Evolutionary conservation across 2,113 vertebrate species (phyloP), one percentile per base, ranked within the genome.

Genomic region (Orientallactaga bullata): DNA sequence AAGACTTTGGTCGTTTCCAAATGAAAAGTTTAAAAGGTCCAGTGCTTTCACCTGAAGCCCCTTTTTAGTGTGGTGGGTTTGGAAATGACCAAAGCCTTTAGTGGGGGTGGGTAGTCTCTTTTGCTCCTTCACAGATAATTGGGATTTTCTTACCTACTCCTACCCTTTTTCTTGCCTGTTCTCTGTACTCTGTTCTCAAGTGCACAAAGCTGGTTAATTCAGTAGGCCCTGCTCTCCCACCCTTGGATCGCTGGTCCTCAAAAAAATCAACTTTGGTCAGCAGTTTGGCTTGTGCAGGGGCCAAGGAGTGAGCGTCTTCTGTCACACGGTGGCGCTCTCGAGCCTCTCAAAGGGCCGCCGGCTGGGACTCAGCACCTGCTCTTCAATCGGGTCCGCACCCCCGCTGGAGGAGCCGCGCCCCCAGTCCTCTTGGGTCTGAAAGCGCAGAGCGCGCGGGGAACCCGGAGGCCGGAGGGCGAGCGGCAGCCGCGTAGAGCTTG

Each of bases 301-400:
- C 39, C 10, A 66, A n/a, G 68, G 69, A 65, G 21, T 37, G 42
- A 83, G 39, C 39, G 2, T 1, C 35, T 87, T 73, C 15, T 13
- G 74, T 82, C 97, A 92, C 97, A 96, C 24, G 94, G 94, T 94
- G 97, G 97, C 92, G 96, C 94, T 66, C 96, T 82, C 79, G 93
- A 82, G 93, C 93, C 96, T 96, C 88, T 13, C 47, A 88, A 28
- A 63, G 89, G 35, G n/a, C 0, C 1, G 39, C 63, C 12, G 8
- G 60, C 68, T 77, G 8, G 47, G 0, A 78, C 60, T 66, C 8
- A 12, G 66, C 74, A 7, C 60, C 32, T 30, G 60, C 80, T 68
- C 58, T 6, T 12, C 1, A 24, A 47, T 80, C 85, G 87, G 51
- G 21, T 42, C 90, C 61, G 69, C 73, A 21, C 68, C 76, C 35